These are phyloP conservation scores for Psophia crepitans DNA, from an alignment of 2,113 vertebrate species.

Conservation along the genomic window DNA sequence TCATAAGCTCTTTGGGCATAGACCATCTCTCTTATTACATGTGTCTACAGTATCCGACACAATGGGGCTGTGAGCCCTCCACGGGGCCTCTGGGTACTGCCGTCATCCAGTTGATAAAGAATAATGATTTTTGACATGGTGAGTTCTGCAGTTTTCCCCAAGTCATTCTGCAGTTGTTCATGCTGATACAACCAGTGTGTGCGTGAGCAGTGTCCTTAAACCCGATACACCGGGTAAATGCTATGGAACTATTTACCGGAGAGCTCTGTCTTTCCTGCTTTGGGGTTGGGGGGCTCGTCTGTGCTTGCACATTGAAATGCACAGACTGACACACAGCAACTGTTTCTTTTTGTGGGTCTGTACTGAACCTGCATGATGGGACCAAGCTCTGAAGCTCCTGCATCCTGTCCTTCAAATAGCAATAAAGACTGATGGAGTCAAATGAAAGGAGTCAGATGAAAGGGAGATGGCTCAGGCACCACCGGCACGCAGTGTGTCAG, in stretches of 20 bases:
- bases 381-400: background rate
- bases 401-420: background rate
- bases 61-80: constrained; percentile 34
- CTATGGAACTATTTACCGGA: background rate
- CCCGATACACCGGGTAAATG: background rate
- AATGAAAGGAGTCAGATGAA: background rate
- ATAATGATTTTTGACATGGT: constrained; percentile 65
- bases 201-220: background rate
- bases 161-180: constrained; percentile 68
- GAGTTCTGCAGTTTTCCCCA: constrained; percentile 55
- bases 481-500: background rate
- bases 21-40: constrained; percentile 66
- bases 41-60: constrained; percentile 42
- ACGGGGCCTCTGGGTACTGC: constrained; percentile 40
- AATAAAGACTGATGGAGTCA: background rate
- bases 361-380: background rate
- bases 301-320: background rate
- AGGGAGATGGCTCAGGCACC: background rate
- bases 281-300: background rate
- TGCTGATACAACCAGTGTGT: background rate
- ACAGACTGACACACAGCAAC: background rate
- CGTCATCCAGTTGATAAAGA: constrained; percentile 55
- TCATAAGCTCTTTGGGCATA: constrained; percentile 66
- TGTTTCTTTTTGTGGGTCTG: background rate
- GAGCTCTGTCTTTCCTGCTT: background rate